Conservation (phyloP, 2,113 vertebrate species). For the Cyanocitta stelleri region DNA sequence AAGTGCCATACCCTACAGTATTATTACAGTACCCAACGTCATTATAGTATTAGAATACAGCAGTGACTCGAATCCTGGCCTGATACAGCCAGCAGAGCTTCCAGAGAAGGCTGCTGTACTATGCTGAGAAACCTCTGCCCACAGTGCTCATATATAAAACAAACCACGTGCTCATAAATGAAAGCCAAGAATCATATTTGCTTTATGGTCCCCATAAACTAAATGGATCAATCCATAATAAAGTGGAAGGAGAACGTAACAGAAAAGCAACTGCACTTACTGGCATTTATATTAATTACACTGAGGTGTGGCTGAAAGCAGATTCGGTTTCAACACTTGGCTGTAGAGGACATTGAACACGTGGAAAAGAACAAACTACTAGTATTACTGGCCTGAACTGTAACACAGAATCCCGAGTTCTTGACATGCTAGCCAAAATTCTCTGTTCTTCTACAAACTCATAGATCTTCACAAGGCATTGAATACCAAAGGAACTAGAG, state of each 20-base stretch:
- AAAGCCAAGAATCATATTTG: background rate
- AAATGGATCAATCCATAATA: conserved; percentile 9
- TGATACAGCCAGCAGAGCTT: background rate
- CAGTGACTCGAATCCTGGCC: background rate
- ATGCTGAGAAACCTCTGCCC: background rate
- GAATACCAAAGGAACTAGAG: background rate
- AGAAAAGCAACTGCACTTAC: background rate
- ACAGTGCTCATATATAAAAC: background rate
- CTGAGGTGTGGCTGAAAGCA: background rate
- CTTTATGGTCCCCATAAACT: background rate
- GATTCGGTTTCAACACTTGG: background rate
- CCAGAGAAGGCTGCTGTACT: background rate
- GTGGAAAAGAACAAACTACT: background rate
- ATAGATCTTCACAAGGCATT: background rate
- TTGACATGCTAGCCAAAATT: background rate
- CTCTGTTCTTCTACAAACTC: background rate
- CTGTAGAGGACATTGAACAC: background rate
- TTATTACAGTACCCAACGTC: no score
- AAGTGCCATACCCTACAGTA: background rate
- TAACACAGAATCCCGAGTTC: background rate
- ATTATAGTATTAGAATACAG: background rate
- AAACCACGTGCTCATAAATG: background rate
- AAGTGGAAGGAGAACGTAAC: background rate
- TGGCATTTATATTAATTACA: background rate
- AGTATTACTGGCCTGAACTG: background rate